Conservation (phyloP, 2,113 vertebrate species). For the Brienomyrus longianalis region DNA sequence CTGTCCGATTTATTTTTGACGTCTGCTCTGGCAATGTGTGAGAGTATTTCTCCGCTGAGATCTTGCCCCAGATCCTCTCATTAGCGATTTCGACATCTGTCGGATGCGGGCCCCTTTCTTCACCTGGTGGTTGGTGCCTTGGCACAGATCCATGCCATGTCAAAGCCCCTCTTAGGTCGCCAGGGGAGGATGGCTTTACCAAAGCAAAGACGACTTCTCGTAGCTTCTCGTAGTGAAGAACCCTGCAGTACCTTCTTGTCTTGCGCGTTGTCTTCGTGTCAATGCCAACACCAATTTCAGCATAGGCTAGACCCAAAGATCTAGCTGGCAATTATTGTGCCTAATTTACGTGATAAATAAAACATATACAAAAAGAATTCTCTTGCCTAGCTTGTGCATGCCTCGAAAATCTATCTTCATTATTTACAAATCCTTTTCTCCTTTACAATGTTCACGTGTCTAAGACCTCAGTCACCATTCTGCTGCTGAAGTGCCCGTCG, state of each 20-base stretch:
- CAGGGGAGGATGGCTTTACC: background rate
- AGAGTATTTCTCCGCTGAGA: background rate
- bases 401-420: background rate
- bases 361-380: background rate
- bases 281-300: background rate
- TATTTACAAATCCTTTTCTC: background rate
- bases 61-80: constrained; percentile 6
- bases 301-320: background rate
- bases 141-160: background rate
- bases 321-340: background rate
- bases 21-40: background rate
- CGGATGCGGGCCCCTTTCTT: background rate
- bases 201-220: background rate
- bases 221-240: background rate
- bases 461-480: background rate
- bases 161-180: background rate
- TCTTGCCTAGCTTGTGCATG: background rate
- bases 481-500: background rate
- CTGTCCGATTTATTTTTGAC: background rate
- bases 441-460: background rate
- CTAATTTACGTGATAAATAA: background rate
- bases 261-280: background rate
- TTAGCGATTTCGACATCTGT: constrained; percentile 8
- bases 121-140: background rate
- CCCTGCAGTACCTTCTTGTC: background rate